A percentile compares a stretch with the other conserved stretches of the same genome.
Conservation (phyloP, 2,888 invertebrate species). For the Drosophila anomalata region DNA sequence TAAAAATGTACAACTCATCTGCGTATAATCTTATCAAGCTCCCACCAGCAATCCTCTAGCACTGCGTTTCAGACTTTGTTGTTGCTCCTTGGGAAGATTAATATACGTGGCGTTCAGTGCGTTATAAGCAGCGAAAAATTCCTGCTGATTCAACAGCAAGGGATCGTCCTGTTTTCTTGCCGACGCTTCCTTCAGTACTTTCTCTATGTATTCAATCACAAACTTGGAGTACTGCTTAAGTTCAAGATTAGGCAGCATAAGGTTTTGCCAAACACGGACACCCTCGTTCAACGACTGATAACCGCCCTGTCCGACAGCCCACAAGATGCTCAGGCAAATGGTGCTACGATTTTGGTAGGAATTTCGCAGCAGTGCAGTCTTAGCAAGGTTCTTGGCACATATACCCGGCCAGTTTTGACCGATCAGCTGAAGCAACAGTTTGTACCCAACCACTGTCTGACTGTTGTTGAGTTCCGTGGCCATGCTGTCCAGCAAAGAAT, state of each 20-base stretch:
- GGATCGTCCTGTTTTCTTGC: slow-evolving; percentile 48
- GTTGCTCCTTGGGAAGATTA: slow-evolving; percentile 75
- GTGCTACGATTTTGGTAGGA: slow-evolving; percentile 91
- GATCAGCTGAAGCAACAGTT: slow-evolving; percentile 89
- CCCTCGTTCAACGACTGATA: slow-evolving; percentile 87
- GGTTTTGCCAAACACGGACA: slow-evolving; percentile 90
- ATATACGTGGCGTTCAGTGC: slow-evolving; percentile 65
- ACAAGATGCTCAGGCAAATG: slow-evolving; percentile 89
- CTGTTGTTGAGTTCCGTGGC: slow-evolving; percentile 90
- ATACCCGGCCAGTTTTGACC: slow-evolving; percentile 88
- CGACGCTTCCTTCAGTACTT: slow-evolving; percentile 62
- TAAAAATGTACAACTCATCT: not conserved
- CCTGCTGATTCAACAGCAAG: slow-evolving; percentile 62
- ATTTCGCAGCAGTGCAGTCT: slow-evolving; percentile 87
- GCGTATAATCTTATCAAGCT: not conserved
- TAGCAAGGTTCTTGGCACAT: slow-evolving; percentile 86
- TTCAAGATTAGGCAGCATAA: slow-evolving; percentile 89
- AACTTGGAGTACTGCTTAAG: slow-evolving; percentile 89
- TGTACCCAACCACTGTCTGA: slow-evolving; percentile 86
- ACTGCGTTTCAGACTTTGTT: slow-evolving; percentile 74
- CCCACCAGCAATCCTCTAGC: slow-evolving; percentile 77
- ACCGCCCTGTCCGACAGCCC: slow-evolving; percentile 91
- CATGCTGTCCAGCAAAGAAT: slow-evolving; percentile 88
- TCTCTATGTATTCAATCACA: slow-evolving; percentile 86
- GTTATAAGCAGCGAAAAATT: slow-evolving; percentile 79